phyloP scores from a whole-genome alignment of 2,888 invertebrate genomes.

The Chloroclysta siterata region DNA sequence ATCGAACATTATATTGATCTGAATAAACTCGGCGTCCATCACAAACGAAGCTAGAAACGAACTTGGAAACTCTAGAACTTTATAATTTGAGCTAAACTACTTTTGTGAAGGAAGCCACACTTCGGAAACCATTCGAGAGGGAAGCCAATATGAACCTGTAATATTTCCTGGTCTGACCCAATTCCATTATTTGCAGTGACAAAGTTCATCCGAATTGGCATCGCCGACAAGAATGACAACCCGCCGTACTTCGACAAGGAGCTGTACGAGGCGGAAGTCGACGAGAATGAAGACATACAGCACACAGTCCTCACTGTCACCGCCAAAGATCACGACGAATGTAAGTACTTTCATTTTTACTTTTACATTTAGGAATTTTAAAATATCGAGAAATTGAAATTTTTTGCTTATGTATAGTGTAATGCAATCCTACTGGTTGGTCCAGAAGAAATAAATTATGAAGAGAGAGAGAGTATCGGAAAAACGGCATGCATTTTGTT shows the following conservation, averaged over 20 bases:
- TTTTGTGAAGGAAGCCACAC: not conserved
- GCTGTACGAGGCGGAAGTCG: constrained; percentile 98
- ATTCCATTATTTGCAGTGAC: constrained; percentile 90
- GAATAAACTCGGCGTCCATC: too few relatives aligned
- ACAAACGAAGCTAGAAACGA: too few relatives aligned
- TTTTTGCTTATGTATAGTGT: not conserved
- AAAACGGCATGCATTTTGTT: not conserved
- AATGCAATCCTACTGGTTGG: not conserved
- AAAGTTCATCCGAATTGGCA: constrained; percentile 98
- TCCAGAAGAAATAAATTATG: not conserved
- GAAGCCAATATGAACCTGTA: constrained; percentile 23
- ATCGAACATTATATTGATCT: too few relatives aligned
- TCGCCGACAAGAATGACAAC: constrained; percentile 99
- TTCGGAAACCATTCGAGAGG: constrained; percentile 7
- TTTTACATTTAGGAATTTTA: constrained; percentile 1
- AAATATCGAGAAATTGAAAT: constrained; percentile 10
- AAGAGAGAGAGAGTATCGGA: not conserved
- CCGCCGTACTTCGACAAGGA: constrained; percentile 99
- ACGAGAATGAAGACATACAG: constrained; percentile 98
- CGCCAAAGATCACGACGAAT: constrained; percentile 99
- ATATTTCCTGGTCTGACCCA: constrained; percentile 31
- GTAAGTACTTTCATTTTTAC: constrained; percentile 87
- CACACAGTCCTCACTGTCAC: constrained; percentile 98
- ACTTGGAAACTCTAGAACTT: not conserved
- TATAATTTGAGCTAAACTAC: not conserved